Percentiles rank a stretch among this genome's conserved stretches.
Conservation (phyloP, 2,888 invertebrate species). For the Scelioninae gen. 1 region DNA sequence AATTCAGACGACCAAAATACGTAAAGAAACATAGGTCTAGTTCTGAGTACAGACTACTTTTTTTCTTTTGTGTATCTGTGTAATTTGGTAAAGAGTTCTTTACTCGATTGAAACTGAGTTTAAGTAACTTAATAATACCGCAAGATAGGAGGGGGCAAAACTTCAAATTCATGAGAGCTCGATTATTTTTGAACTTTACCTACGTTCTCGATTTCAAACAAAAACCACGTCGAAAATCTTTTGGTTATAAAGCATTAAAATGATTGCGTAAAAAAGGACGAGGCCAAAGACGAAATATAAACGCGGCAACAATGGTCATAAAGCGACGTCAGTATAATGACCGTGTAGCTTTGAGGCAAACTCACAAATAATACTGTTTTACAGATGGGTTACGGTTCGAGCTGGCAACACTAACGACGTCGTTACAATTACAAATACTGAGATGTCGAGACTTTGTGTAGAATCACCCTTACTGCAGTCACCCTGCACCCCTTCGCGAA, state of each 20-base stretch:
- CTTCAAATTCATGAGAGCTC: background rate
- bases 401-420: constrained; percentile 75
- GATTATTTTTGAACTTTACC: constrained; percentile 38
- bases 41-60: too few relatives aligned
- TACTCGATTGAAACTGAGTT: background rate
- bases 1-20: too few relatives aligned
- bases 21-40: too few relatives aligned
- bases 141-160: too few relatives aligned
- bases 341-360: constrained; percentile 69
- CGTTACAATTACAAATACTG: constrained; percentile 76
- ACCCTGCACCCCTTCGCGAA: constrained; percentile 42
- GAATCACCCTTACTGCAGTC: constrained; percentile 53
- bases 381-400: constrained; percentile 68
- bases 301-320: constrained; percentile 63
- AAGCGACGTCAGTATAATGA: constrained; percentile 70
- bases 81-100: background rate
- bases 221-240: constrained; percentile 45
- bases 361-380: constrained; percentile 72
- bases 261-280: constrained; percentile 56
- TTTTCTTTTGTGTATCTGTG: too few relatives aligned
- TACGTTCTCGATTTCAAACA: constrained; percentile 32
- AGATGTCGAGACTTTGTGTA: constrained; percentile 69
- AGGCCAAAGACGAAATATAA: constrained; percentile 56
- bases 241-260: constrained; percentile 60
- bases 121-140: constrained; percentile 11